phyloP scores from a whole-genome alignment of 2,888 invertebrate species.

The Cephus nigrinus region DNA sequence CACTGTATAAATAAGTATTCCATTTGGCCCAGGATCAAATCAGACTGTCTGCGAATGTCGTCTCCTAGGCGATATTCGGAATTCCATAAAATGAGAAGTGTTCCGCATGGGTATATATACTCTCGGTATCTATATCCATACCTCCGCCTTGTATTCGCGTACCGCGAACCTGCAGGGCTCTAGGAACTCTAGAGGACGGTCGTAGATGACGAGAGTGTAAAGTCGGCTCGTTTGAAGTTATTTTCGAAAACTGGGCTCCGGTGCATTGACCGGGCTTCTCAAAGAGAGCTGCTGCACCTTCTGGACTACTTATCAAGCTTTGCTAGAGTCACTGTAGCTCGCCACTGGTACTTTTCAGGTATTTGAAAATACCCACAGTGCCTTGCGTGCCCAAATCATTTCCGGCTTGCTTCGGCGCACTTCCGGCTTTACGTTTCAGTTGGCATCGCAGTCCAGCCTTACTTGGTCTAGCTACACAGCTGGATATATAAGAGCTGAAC shows the following conservation, averaged over 20 bases:
- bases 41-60: conserved; percentile 53
- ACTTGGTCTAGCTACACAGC: not conserved
- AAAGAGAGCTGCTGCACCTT: not conserved
- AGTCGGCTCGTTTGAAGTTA: conserved; percentile 45
- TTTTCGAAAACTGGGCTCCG: conserved; percentile 57
- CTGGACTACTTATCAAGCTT: not conserved
- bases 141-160: not conserved
- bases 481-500: too few species aligned
- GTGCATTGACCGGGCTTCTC: conserved; percentile 54
- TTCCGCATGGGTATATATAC: not conserved
- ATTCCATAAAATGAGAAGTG: conserved; percentile 45
- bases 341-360: not conserved
- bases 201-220: not conserved
- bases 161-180: not conserved
- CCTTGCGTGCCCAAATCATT: not conserved
- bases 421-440: not conserved
- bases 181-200: not conserved
- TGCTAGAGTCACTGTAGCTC: not conserved
- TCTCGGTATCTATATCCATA: not conserved
- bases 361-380: not conserved
- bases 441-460: not conserved
- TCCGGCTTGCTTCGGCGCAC: not conserved
- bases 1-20: conserved; percentile 32
- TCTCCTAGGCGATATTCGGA: conserved; percentile 44
- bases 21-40: conserved; percentile 55